Base-by-base conservation (phyloP, 2,113 vertebrate genomes). In the Oncorhynchus masou region DNA sequence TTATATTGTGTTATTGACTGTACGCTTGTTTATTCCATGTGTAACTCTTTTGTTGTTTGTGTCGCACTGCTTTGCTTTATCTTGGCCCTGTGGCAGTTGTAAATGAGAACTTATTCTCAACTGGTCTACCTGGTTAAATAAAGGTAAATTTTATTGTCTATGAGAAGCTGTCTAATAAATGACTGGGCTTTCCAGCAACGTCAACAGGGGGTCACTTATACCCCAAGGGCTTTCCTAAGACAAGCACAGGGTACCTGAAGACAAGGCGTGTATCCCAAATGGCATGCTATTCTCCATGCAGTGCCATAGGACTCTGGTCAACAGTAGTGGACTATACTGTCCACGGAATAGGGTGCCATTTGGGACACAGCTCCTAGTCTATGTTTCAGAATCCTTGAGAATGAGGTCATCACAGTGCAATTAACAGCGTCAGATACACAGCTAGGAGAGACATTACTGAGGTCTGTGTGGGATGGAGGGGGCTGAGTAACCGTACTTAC, bases 111-210 rank as follows among this genome's bases (percentile, higher is more conserved):
- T 27, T 27, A 3, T 27, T 27, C 27, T 27, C 27, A 27, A 27
- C 27, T 27, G 27, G 27, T 3, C 27, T 27, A 27, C 27, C 27
- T 27, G 27, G 3, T 3, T 27, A 27, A 0, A 27, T 27, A 27
- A 27, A 27, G 27, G 27, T 27, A 27, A 3, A 27, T 27, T 27
- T 27, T 27, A 27, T 27, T 27, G 70, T 80, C 84, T 74, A 69
- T 45, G 62, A 22, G 15, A 19, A 62, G 59, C n/a, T 22, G 20
- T 22, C n/a, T 19, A 54, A 54, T 54, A 19, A 54, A 16, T 19
- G 15, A 19, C 51, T 15, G 51, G 51, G 51, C 16, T 24, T 62
- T 62, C n/a, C n/a, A 22, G n/a, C 59, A 62, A 62, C 19, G 5
- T 62, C 59, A 24, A n/a, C 59, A 62, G n/a, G 15, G 49, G 51